Percentiles rank a stretch among this genome's conserved stretches.
Conservation (phyloP, 1,140 invertebrate genomes). For the Temnothorax nylanderi region DNA sequence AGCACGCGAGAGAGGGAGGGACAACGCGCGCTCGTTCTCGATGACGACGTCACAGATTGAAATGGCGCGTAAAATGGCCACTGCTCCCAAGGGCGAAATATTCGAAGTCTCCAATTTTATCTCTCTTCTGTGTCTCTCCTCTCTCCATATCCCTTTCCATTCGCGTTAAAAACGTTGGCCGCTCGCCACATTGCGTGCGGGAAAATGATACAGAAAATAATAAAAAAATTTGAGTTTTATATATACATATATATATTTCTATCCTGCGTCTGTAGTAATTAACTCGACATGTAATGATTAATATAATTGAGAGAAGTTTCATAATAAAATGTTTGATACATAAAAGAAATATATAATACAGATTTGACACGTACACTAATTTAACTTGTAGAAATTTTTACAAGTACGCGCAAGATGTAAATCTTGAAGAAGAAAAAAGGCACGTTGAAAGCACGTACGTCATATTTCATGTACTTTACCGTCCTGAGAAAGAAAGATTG, state of each 20-base stretch:
- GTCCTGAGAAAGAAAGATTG: constrained; percentile 35
- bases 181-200: constrained; percentile 18
- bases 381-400: neutral
- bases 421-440: neutral
- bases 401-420: neutral
- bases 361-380: neutral
- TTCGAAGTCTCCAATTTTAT: constrained; percentile 76
- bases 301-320: neutral
- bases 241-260: neutral
- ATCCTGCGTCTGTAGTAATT: neutral
- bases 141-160: neutral
- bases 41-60: constrained; percentile 82
- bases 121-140: constrained; percentile 35
- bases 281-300: neutral
- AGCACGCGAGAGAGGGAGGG: constrained; percentile 16
- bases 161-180: constrained; percentile 51
- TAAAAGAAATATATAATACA: neutral
- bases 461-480: constrained; percentile 33
- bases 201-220: constrained; percentile 17
- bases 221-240: neutral
- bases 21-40: constrained; percentile 64
- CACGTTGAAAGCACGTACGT: constrained; percentile 22
- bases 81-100: constrained; percentile 79
- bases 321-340: neutral
- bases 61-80: constrained; percentile 83